Evolutionary conservation across 1,140 invertebrate genomes (phyloP).

Genomic region (Pseudomyrmex pallidus): DNA sequence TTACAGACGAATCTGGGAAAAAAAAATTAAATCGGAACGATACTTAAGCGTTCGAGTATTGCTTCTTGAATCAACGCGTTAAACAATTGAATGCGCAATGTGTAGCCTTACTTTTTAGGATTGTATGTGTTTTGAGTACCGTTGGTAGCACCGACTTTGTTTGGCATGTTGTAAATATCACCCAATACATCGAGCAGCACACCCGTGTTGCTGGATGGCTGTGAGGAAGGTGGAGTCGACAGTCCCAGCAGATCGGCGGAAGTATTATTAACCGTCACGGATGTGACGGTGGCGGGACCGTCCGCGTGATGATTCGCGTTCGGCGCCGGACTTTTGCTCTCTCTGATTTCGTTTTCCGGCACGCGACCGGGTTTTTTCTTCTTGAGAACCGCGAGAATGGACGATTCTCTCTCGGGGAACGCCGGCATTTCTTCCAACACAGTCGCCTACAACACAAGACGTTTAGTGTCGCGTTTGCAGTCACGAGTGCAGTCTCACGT

Average conservation of each 20-base stretch:
- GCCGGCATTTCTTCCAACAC: constrained; percentile 99
- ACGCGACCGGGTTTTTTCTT: constrained; percentile 98
- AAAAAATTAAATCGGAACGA: neutral
- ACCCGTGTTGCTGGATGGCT: constrained; percentile 88
- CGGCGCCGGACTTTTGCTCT: constrained; percentile 92
- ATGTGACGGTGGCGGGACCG: constrained; percentile 71
- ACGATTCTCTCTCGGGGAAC: constrained; percentile 99
- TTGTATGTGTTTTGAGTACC: constrained; percentile 90
- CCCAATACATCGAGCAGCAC: constrained; percentile 96
- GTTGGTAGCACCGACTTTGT: constrained; percentile 87
- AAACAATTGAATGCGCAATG: neutral
- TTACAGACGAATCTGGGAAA: constrained; percentile 95
- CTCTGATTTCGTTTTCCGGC: constrained; percentile 93
- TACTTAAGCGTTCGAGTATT: neutral
- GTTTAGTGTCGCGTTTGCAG: neutral
- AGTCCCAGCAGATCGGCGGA: constrained; percentile 94
- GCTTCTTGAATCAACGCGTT: neutral
- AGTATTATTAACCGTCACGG: constrained; percentile 83
- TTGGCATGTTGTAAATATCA: constrained; percentile 91
- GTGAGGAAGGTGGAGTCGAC: constrained; percentile 91
- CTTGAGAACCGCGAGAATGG: constrained; percentile 98
- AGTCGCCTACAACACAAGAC: constrained; percentile 89
- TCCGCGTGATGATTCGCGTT: constrained; percentile 87
- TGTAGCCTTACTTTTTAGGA: constrained; percentile 90
- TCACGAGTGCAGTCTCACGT: neutral